phyloP scores from a whole-genome alignment of 2,113 vertebrate genomes.

The Myiozetetes cayanensis region DNA sequence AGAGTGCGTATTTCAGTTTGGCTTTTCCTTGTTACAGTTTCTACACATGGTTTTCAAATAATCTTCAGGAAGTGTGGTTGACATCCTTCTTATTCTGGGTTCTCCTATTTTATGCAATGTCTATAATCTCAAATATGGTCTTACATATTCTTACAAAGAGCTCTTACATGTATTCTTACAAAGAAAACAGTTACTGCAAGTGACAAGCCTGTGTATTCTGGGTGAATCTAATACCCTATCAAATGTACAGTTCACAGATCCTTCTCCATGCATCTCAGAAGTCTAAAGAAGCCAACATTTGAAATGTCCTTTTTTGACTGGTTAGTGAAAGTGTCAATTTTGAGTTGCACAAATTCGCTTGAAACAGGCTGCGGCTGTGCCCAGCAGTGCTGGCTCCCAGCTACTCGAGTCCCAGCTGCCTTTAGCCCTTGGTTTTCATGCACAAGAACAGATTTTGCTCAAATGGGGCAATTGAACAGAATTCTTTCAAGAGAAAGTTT shows the following conservation, averaged over 20 bases:
- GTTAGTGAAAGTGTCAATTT: neutral
- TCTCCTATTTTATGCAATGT: neutral
- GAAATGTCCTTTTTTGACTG: neutral
- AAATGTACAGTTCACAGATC: neutral
- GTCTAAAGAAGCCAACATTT: neutral
- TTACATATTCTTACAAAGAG: neutral
- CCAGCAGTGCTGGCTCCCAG: neutral
- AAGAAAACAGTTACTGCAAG: neutral
- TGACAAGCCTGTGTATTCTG: neutral
- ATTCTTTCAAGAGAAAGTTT: neutral
- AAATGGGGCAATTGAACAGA: neutral
- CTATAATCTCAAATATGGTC: neutral
- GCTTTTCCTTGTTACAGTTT: neutral
- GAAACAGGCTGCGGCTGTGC: neutral
- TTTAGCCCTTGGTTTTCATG: neutral
- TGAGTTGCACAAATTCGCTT: neutral
- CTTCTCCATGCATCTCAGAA: neutral
- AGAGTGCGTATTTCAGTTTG: neutral
- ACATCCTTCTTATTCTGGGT: neutral
- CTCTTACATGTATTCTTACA: neutral
- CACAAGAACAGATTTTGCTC: neutral
- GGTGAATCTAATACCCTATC: neutral
- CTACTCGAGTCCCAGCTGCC: neutral
- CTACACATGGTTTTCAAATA: neutral
- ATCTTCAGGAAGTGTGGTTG: neutral